Conservation (phyloP, 2,888 invertebrate genomes). For the Vandiemenella viatica region DNA sequence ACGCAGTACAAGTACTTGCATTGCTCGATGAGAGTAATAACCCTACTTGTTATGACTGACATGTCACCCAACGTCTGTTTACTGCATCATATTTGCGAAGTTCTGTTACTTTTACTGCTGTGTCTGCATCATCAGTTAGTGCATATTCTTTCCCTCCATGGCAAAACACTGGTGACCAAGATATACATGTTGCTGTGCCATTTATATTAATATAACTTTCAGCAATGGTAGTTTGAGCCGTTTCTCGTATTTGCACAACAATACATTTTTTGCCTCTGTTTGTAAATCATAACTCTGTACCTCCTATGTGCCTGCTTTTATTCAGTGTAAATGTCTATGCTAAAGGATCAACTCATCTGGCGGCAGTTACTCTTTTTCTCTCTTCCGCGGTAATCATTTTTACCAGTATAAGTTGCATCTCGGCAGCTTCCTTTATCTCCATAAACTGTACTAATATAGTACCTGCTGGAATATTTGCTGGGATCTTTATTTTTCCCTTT, state of each 20-base stretch:
- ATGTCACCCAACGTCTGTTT: not conserved
- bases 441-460: not conserved
- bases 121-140: not conserved
- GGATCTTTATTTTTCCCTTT: not conserved
- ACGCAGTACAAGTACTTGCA: not conserved
- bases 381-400: not conserved
- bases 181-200: not conserved
- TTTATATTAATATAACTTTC: not conserved
- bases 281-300: not conserved
- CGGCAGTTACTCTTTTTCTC: not conserved
- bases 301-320: not conserved
- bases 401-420: not conserved
- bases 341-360: not conserved
- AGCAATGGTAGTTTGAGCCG: not conserved
- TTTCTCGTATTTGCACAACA: not conserved
- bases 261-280: not conserved
- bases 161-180: not conserved
- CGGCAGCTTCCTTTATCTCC: not conserved
- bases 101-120: not conserved
- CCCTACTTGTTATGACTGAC: not conserved
- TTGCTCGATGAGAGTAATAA: not conserved
- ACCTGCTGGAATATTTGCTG: not conserved
- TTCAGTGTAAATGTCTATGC: not conserved
- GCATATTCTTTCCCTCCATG: not conserved
- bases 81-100: not conserved